These are phyloP conservation scores for Crotalus helleri DNA, from an alignment of 2,113 vertebrate genomes.

Conservation along the genomic window DNA sequence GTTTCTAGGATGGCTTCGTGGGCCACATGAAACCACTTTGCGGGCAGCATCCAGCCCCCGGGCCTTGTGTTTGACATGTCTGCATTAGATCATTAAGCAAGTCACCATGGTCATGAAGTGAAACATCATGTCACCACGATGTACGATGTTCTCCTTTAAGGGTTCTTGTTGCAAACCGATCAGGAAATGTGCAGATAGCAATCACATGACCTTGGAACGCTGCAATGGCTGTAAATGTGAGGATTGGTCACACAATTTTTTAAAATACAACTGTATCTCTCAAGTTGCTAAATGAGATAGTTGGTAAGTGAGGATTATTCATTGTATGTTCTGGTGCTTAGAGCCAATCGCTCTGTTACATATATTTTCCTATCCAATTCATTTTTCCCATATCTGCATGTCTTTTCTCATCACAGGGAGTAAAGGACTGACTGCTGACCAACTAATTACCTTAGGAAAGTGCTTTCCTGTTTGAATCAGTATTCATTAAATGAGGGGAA, in stretches of 20 bases:
- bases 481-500: conserved; percentile 27
- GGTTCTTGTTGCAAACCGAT: not conserved
- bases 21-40: no score
- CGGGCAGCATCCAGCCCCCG: no score
- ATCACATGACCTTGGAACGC: not conserved
- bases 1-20: no score
- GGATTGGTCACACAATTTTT: not conserved
- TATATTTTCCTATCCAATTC: not conserved
- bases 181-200: not conserved
- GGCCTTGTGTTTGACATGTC: no score
- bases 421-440: conserved; percentile 44
- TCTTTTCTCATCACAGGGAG: conserved; percentile 44
- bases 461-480: conserved; percentile 27
- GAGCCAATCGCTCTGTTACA: not conserved
- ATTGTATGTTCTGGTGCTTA: not conserved
- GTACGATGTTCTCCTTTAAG: not conserved
- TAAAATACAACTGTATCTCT: not conserved
- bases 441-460: conserved; percentile 51
- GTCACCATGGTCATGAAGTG: not conserved
- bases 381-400: conserved; percentile 19
- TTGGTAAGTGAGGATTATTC: not conserved
- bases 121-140: not conserved
- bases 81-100: not conserved
- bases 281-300: not conserved
- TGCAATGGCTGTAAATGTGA: not conserved